Base-by-base conservation (phyloP, 2,888 invertebrate genomes). In the Byasa hedistus region DNA sequence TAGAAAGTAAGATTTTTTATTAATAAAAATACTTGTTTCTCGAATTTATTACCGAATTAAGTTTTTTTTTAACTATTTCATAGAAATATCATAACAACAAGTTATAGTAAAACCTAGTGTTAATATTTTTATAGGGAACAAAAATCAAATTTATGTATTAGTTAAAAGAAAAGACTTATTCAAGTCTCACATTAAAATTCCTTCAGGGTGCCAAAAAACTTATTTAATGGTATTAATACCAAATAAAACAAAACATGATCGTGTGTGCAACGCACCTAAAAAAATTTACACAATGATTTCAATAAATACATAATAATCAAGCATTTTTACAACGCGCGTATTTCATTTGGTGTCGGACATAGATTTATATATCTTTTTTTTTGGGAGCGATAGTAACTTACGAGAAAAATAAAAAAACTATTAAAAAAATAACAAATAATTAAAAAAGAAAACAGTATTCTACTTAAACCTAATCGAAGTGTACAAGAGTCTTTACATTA, bases 321-420 rank as follows among this genome's bases (percentile, higher is more conserved):
- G 75, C 73, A 74, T 75, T 72, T 68, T 78, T 73, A 78, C 76
- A 76, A 76, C 74, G 77, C 77, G 74, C 74, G 75, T 68, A 75
- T 71, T 75, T 76, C 69, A 71, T 86, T 85, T 84, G 85, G 84
- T 82, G 80, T 82, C 76, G 74, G 76, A 76, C 75, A 22, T 27
- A 79, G 80, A 82, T n/a, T 81, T 83, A 80, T 77, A 67, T 32
- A 7, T 32, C n/a, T 56, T 61, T 69, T 73, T 77, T 79, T 82
- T 83, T 83, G 78, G 79, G 80, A 81, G 76, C 74, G 76, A 79
- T 65, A 68, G 58, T 66, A 58, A 55, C 59, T 54, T 56, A 65
- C 65, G 27, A 57, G 24, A 63, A 62, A 55, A n/a, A n/a, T n/a
- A 55, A 74, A 75, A 79, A 80, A 76, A 70, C 74, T 73, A 76